Evolutionary conservation across 2,888 invertebrate species (phyloP).

Genomic region (Ectemnius continuus): DNA sequence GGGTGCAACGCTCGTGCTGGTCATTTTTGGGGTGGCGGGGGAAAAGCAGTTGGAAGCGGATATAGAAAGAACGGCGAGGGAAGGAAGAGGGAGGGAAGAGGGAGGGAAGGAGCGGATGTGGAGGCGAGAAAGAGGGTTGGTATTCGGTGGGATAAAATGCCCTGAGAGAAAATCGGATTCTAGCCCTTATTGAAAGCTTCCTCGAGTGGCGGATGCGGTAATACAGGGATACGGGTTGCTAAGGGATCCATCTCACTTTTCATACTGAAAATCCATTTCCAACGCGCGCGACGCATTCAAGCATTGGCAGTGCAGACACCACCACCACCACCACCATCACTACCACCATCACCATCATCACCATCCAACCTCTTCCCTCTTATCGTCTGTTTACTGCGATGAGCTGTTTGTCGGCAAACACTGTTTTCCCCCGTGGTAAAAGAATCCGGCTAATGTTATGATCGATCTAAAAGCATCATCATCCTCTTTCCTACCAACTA

Average conservation of each 20-base stretch:
- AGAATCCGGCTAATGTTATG: slow-evolving; percentile 45
- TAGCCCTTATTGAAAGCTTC: slow-evolving; percentile 26
- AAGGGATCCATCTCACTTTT: slow-evolving; percentile 34
- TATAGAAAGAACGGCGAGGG: no score
- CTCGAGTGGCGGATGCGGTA: slow-evolving; percentile 30
- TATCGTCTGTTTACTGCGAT: slow-evolving; percentile 42
- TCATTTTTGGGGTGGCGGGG: background rate
- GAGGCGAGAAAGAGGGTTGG: no score
- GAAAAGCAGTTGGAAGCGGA: no score
- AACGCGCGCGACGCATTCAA: background rate
- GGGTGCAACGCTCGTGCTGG: no score
- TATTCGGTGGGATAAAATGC: background rate
- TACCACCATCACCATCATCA: no score
- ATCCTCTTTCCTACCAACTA: background rate
- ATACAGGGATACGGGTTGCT: slow-evolving; percentile 31
- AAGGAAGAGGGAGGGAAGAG: no score
- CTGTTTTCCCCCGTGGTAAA: slow-evolving; percentile 22
- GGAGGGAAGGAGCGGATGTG: no score
- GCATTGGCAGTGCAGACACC: no score
- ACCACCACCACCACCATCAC: no score
- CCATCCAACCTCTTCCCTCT: slow-evolving; percentile 9
- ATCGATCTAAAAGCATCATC: slow-evolving; percentile 37
- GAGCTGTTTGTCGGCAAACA: slow-evolving; percentile 53
- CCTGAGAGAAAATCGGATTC: slow-evolving; percentile 38
- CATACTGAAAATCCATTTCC: slow-evolving; percentile 46